Percentiles rank a stretch among this genome's conserved stretches.
Conservation (phyloP, 2,888 invertebrate species). For the Linnaemya vulpina region DNA sequence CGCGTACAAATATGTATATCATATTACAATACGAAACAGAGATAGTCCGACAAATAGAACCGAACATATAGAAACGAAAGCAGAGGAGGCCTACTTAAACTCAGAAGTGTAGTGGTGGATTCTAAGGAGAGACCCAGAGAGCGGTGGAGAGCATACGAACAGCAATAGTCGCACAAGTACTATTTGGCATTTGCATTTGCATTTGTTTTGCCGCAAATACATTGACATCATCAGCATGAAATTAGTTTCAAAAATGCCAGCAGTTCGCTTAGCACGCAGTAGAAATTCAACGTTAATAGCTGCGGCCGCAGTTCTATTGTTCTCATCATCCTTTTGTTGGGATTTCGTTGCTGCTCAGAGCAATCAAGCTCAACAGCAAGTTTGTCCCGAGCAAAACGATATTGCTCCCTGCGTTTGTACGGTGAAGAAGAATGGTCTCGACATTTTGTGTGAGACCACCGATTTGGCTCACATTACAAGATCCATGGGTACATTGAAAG, state of each 20-base stretch:
- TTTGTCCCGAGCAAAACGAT: conserved; percentile 89
- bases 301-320: conserved; percentile 50
- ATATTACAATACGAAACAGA: conserved; percentile 1
- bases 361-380: conserved; percentile 84
- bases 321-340: conserved; percentile 58
- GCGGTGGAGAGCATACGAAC: conserved; percentile 53
- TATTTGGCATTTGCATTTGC: conserved; percentile 53
- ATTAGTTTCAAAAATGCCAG: conserved; percentile 65
- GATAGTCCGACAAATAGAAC: conserved; percentile 34
- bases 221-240: conserved; percentile 48
- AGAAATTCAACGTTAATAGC: conserved; percentile 30
- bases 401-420: conserved; percentile 92
- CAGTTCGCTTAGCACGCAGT: conserved; percentile 52
- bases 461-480: conserved; percentile 90
- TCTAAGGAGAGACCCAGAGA: conserved; percentile 47
- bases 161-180: conserved; percentile 34
- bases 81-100: conserved; percentile 32
- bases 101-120: conserved; percentile 56
- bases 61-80: conserved; percentile 29
- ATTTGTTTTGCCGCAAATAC: conserved; percentile 44
- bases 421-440: conserved; percentile 94
- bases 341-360: conserved; percentile 53
- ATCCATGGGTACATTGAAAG: conserved; percentile 92
- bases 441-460: conserved; percentile 94
- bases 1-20: not conserved